phyloP scores from a whole-genome alignment of 2,888 invertebrate genomes.

The Stenodera caucasica region DNA sequence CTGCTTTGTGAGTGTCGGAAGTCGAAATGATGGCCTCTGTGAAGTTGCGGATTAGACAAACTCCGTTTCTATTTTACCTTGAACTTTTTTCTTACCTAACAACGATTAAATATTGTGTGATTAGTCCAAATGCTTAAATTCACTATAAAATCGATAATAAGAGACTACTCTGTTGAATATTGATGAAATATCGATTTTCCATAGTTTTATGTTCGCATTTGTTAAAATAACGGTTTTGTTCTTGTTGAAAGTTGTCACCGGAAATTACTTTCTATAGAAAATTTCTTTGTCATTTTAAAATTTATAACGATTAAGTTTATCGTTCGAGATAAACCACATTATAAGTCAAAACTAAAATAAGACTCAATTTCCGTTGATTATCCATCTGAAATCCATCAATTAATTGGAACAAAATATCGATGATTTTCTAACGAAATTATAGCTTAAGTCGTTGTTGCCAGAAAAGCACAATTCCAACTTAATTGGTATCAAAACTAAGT shows the following conservation, averaged over 20 bases:
- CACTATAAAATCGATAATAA: no score
- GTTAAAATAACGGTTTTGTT: not conserved
- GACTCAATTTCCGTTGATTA: not conserved
- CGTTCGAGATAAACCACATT: not conserved
- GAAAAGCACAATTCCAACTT: no score
- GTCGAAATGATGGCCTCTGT: conserved; percentile 35
- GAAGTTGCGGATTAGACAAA: conserved; percentile 35
- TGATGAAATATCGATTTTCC: not conserved
- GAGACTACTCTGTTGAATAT: not conserved
- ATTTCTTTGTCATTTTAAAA: not conserved
- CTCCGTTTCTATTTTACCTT: no score
- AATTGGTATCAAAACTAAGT: no score
- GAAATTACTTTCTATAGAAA: not conserved
- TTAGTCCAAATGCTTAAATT: no score
- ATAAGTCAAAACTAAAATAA: not conserved
- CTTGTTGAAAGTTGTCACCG: not conserved
- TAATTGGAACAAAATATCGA: no score
- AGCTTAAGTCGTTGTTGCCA: no score
- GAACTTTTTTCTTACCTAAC: no score
- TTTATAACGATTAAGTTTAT: not conserved
- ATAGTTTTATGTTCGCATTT: not conserved
- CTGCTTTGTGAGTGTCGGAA: conserved; percentile 39
- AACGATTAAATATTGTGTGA: no score
- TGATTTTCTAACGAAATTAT: no score
- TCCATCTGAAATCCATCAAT: not conserved